Evolutionary conservation across 2,888 invertebrate genomes (phyloP).

Genomic region (Ornithoptera alexandrae): DNA sequence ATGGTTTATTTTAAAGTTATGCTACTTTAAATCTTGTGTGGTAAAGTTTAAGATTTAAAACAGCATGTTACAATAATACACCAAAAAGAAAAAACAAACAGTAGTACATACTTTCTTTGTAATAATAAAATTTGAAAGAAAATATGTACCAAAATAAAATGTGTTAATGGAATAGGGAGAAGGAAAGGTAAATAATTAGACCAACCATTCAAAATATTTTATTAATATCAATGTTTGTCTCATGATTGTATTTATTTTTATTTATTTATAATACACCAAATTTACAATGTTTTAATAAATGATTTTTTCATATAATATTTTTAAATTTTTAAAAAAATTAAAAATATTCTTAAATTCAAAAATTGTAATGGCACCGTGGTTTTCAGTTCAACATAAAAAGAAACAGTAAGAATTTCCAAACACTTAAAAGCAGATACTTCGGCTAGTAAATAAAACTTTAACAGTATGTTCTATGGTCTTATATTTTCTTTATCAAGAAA

Average conservation of each 20-base stretch:
- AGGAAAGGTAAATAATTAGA: constrained; percentile 55
- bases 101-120: constrained; percentile 17
- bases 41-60: constrained; percentile 10
- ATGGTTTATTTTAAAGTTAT: constrained; percentile 30
- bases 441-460: constrained; percentile 23
- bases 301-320: neutral
- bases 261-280: constrained; percentile 13
- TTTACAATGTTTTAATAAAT: constrained; percentile 5
- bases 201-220: constrained; percentile 45
- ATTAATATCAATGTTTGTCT: constrained; percentile 36
- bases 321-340: neutral
- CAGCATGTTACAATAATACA: constrained; percentile 7
- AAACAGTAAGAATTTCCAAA: constrained; percentile 50
- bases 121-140: constrained; percentile 29
- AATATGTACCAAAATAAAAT: constrained; percentile 32
- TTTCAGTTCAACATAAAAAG: constrained; percentile 39
- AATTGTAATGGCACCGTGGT: constrained; percentile 70
- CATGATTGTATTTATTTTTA: constrained; percentile 29
- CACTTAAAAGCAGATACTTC: constrained; percentile 39
- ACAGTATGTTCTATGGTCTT: constrained; percentile 16
- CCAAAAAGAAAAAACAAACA: neutral
- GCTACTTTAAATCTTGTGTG: constrained; percentile 18
- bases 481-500: constrained; percentile 5
- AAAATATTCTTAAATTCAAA: constrained; percentile 25
- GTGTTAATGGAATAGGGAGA: constrained; percentile 32